These are phyloP conservation scores for Theocolax elegans DNA, from an alignment of 1,140 invertebrate genomes.

Conservation along the genomic window DNA sequence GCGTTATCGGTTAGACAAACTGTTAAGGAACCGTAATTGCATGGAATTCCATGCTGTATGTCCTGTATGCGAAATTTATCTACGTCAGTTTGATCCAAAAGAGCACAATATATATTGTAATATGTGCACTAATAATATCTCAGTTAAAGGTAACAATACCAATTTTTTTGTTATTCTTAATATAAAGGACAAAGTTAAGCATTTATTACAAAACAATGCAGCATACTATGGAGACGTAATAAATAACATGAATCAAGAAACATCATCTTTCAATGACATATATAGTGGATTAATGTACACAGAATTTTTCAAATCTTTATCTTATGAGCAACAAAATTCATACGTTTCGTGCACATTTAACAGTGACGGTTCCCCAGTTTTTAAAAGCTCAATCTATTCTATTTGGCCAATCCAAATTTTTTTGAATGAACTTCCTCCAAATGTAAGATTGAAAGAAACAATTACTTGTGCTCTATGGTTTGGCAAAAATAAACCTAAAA, in stretches of 20 bases:
- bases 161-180: constrained; percentile 38
- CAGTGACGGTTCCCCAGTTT: constrained; percentile 39
- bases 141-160: constrained; percentile 12
- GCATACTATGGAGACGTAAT: constrained; percentile 29
- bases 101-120: constrained; percentile 12
- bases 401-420: constrained; percentile 43
- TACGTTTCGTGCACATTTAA: constrained; percentile 41
- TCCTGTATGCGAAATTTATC: constrained; percentile 31
- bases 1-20: constrained; percentile 24
- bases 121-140: constrained; percentile 13
- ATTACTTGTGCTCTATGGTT: constrained; percentile 42
- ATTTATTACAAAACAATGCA: constrained; percentile 21
- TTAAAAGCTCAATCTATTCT: constrained; percentile 35
- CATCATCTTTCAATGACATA: constrained; percentile 20
- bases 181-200: constrained; percentile 9
- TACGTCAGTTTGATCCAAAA: constrained; percentile 15
- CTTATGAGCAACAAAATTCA: neutral
- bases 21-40: constrained; percentile 20
- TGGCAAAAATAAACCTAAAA: constrained; percentile 37
- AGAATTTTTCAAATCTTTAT: constrained; percentile 32
- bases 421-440: constrained; percentile 42
- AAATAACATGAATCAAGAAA: constrained; percentile 3
- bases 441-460: constrained; percentile 26
- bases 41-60: constrained; percentile 27
- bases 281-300: constrained; percentile 36